phyloP scores from a whole-genome alignment of 2,113 vertebrate species.

The Nycticorax nycticorax region DNA sequence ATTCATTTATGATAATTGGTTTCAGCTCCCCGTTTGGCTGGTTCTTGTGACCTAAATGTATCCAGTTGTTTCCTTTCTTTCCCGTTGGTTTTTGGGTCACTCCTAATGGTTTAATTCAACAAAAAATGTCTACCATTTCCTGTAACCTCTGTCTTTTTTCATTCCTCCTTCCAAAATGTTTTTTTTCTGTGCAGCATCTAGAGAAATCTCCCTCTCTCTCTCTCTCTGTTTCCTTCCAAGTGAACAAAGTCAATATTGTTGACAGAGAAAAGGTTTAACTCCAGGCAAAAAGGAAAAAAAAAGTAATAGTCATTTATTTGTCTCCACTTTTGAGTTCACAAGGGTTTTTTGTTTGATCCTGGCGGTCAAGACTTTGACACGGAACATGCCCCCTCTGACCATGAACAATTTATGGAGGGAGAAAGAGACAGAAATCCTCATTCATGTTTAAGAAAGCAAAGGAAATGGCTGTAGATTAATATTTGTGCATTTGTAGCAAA shows the following conservation, averaged over 20 bases:
- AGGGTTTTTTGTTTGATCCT: slow-evolving; percentile 81
- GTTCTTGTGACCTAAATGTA: slow-evolving; percentile 88
- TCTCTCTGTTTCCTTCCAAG: slow-evolving; percentile 74
- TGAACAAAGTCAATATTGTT: slow-evolving; percentile 88
- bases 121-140: slow-evolving; percentile 96
- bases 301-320: slow-evolving; percentile 81
- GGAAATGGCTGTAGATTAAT: slow-evolving; percentile 79
- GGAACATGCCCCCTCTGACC: slow-evolving; percentile 86
- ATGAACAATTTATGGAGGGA: slow-evolving; percentile 82
- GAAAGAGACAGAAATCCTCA: slow-evolving; percentile 80
- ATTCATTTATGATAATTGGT: slow-evolving; percentile 90
- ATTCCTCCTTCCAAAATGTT: slow-evolving; percentile 85
- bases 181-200: slow-evolving; percentile 76
- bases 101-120: slow-evolving; percentile 98
- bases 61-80: slow-evolving; percentile 89
- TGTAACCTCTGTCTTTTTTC: slow-evolving; percentile 95
- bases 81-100: slow-evolving; percentile 85
- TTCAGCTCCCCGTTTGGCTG: slow-evolving; percentile 88
- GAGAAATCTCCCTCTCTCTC: slow-evolving; percentile 71
- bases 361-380: slow-evolving; percentile 82
- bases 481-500: slow-evolving; percentile 68
- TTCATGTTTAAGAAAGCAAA: slow-evolving; percentile 77
- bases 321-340: slow-evolving; percentile 79
- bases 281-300: slow-evolving; percentile 67
- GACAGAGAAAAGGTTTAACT: slow-evolving; percentile 79